Conservation (phyloP, 2,113 vertebrate genomes). For the Vimba vimba region DNA sequence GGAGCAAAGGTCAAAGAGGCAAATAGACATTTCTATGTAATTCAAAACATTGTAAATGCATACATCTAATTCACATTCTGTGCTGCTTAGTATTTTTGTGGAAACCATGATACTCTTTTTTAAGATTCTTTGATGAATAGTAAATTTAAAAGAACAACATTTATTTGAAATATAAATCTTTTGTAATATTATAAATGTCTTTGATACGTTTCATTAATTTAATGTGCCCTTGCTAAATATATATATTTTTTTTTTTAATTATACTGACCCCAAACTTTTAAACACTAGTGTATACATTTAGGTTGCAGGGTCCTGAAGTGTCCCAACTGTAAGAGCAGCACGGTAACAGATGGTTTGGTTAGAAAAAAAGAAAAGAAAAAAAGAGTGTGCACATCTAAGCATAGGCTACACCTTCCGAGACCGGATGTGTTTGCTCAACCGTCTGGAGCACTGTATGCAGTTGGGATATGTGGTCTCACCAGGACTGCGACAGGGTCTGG, state of each 20-base stretch:
- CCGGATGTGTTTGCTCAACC: constrained; percentile 21
- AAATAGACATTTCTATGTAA: background rate
- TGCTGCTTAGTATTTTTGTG: background rate
- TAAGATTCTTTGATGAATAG: background rate
- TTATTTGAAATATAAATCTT: background rate
- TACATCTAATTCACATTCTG: background rate
- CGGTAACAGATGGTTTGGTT: constrained; percentile 19
- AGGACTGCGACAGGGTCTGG: constrained; percentile 1
- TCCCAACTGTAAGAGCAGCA: background rate
- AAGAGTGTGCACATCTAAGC: background rate
- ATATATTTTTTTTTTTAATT: too few species aligned
- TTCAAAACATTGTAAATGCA: background rate
- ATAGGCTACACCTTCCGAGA: background rate
- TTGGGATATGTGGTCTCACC: constrained; percentile 31
- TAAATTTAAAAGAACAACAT: background rate
- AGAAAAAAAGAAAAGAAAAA: constrained; percentile 1
- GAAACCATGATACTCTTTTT: too few species aligned
- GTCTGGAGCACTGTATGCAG: constrained; percentile 28
- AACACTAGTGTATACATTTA: background rate
- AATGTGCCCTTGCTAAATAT: background rate
- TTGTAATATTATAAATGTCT: background rate
- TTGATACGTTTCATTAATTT: background rate
- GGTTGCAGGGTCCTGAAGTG: background rate
- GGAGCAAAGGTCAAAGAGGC: constrained; percentile 25
- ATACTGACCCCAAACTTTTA: background rate